A percentile compares a stretch with the other conserved stretches of the same genome.
Conservation (phyloP, 2,888 invertebrate genomes). For the Zele albiditarsus region DNA sequence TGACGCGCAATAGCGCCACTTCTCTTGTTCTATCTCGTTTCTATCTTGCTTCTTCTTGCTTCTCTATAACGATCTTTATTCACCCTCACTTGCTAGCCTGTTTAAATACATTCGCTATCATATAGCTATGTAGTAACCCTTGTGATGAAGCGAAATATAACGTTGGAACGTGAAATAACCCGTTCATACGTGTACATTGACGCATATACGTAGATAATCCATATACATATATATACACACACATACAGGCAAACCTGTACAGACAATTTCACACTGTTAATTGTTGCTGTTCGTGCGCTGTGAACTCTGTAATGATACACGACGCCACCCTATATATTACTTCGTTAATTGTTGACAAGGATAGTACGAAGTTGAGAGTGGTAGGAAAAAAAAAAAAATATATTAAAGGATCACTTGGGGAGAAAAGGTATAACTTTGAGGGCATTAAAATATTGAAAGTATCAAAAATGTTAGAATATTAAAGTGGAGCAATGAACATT, state of each 20-base stretch:
- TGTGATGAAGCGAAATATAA: background rate
- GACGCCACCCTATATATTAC: constrained; percentile 36
- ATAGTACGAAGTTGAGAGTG: background rate
- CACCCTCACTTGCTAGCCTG: background rate
- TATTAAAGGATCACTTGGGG: background rate
- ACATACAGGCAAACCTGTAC: background rate
- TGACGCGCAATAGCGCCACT: background rate
- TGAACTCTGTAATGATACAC: constrained; percentile 33
- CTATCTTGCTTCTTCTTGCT: background rate
- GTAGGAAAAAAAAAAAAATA: background rate
- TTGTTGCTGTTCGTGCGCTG: constrained; percentile 22
- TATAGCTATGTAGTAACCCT: background rate
- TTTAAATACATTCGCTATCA: background rate
- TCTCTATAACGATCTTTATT: background rate
- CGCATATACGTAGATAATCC: constrained; percentile 1
- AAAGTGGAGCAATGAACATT: no score
- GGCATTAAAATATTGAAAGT: no score
- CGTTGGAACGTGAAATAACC: background rate
- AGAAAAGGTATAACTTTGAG: no score
- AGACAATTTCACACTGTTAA: constrained; percentile 32
- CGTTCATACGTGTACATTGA: background rate
- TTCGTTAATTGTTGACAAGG: constrained; percentile 34
- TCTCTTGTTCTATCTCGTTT: background rate
- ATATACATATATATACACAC: background rate
- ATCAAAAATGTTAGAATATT: no score